Conservation (phyloP, 2,113 vertebrate genomes). For the Mesembrinibis cayennensis region DNA sequence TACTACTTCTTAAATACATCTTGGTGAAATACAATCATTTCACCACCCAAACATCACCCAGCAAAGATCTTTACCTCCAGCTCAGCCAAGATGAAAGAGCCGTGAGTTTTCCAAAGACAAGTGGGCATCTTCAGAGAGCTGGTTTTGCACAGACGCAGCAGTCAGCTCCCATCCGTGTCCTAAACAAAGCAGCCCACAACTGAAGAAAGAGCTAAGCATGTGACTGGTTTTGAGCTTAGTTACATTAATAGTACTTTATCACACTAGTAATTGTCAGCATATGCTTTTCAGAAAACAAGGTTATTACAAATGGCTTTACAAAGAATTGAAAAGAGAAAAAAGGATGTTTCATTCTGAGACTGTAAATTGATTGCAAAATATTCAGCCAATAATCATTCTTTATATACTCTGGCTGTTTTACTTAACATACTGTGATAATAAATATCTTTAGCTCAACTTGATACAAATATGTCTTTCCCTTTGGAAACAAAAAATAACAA, state of each 20-base stretch:
- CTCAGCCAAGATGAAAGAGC: not conserved
- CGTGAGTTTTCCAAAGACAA: not conserved
- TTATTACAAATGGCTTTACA: slow-evolving; percentile 66
- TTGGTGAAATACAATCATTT: not conserved
- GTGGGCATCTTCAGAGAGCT: not conserved
- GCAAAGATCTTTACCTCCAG: not conserved
- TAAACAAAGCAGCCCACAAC: not conserved
- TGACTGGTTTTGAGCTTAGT: not conserved
- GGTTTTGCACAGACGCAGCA: not conserved
- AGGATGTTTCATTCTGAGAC: slow-evolving; percentile 57
- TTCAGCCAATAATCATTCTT: slow-evolving; percentile 60
- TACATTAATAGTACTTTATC: not conserved
- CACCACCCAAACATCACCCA: not conserved
- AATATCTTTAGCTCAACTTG: slow-evolving; percentile 68
- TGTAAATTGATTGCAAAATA: slow-evolving; percentile 62
- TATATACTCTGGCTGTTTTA: slow-evolving; percentile 28
- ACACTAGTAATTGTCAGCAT: not conserved
- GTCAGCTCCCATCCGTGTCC: not conserved
- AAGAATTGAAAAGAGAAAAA: slow-evolving; percentile 60
- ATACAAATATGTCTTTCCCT: slow-evolving; percentile 72
- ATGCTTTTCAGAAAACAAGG: slow-evolving; percentile 48
- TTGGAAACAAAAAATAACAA: slow-evolving; percentile 70
- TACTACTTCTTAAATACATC: not conserved
- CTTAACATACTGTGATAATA: slow-evolving; percentile 66
- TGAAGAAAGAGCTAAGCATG: not conserved